Conservation (phyloP, 2,888 invertebrate genomes). For the Labia minor region DNA sequence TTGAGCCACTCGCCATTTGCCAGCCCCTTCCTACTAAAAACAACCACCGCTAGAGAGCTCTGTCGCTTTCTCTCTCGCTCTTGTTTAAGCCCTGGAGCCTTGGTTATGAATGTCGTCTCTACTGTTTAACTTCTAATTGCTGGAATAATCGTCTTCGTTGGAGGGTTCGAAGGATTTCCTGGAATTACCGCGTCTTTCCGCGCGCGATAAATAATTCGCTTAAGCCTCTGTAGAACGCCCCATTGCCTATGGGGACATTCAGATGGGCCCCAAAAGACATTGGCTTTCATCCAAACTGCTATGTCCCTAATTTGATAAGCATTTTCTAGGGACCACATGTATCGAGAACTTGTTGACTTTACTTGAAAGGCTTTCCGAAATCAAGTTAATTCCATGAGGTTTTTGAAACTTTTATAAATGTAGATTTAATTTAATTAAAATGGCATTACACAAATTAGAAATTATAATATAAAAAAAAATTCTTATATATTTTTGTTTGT, state of each 20-base stretch:
- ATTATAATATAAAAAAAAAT: too few relatives aligned
- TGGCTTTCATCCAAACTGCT: background rate
- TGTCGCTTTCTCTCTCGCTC: background rate
- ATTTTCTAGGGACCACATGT: background rate
- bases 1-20: background rate
- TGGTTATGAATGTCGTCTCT: background rate
- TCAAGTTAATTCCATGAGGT: background rate
- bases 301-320: background rate
- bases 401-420: background rate
- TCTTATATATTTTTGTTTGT: too few relatives aligned
- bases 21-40: background rate
- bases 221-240: slow-evolving; percentile 5
- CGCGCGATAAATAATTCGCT: slow-evolving; percentile 13
- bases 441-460: too few relatives aligned
- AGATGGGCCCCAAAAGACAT: background rate
- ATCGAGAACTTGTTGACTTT: background rate
- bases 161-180: slow-evolving; percentile 5
- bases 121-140: slow-evolving; percentile 13
- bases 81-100: background rate
- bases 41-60: background rate
- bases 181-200: slow-evolving; percentile 13
- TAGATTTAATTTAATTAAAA: too few relatives aligned
- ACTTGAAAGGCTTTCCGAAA: too few relatives aligned
- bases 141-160: slow-evolving; percentile 8
- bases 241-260: background rate